Evolutionary conservation across 2,888 invertebrate genomes (phyloP).

Genomic region (Hypselothyrea guttata): DNA sequence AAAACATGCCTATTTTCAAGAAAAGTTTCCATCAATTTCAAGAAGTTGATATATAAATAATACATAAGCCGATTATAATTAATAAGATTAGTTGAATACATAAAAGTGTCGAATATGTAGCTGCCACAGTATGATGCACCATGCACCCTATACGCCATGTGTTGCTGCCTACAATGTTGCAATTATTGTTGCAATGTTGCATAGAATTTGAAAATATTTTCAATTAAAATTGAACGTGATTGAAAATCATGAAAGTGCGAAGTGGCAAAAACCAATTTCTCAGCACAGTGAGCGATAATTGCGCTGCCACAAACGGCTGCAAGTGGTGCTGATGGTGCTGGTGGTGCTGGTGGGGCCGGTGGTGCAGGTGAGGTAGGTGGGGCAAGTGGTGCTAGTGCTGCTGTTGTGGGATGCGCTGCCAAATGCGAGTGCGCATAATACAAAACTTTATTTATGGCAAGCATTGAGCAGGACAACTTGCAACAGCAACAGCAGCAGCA

Average conservation of each 20-base stretch:
- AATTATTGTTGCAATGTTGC: constrained; percentile 3
- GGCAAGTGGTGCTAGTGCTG: constrained; percentile 14
- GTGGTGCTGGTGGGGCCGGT: constrained; percentile 5
- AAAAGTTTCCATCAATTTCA: too few relatives aligned
- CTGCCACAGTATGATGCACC: too few relatives aligned
- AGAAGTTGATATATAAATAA: too few relatives aligned
- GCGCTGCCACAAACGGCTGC: constrained; percentile 28
- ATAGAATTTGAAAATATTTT: constrained; percentile 66
- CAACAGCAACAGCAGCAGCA: constrained; percentile 42
- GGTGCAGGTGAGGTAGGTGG: constrained; percentile 72
- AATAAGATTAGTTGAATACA: too few relatives aligned
- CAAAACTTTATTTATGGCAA: constrained; percentile 75
- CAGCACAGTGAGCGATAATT: constrained; percentile 78
- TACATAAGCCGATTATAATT: too few relatives aligned
- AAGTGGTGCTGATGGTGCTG: neutral
- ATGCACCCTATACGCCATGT: too few relatives aligned
- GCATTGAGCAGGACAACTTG: constrained; percentile 50
- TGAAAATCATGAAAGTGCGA: constrained; percentile 76
- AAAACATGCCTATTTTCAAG: too few relatives aligned
- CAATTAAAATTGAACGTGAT: constrained; percentile 78
- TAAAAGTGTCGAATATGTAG: neutral
- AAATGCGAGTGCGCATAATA: constrained; percentile 73
- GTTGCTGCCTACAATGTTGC: constrained; percentile 27
- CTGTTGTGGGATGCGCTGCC: constrained; percentile 77
- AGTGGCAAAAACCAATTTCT: constrained; percentile 77